phyloP scores from a whole-genome alignment of 1,140 invertebrate genomes.

The Papilio xuthus region DNA sequence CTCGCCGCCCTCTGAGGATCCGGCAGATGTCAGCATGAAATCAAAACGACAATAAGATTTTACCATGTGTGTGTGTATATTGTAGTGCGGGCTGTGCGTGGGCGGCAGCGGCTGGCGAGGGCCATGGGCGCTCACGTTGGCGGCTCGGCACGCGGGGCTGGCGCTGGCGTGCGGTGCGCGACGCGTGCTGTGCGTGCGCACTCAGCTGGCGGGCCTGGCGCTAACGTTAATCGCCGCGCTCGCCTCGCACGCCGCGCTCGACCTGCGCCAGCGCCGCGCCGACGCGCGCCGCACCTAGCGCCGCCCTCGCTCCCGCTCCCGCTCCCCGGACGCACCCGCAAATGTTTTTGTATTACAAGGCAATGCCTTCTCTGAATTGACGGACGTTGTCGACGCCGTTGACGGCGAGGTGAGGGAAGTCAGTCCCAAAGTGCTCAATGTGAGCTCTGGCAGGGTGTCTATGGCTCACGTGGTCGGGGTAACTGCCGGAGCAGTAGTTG shows the following conservation, averaged over 20 bases:
- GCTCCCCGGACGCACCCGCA: neutral
- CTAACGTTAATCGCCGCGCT: conserved; percentile 62
- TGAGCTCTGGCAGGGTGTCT: neutral
- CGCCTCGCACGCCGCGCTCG: conserved; percentile 62
- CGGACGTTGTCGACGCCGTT: neutral
- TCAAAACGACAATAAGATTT: too few species aligned
- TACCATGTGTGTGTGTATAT: too few species aligned
- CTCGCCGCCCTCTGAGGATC: too few species aligned
- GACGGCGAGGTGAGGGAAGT: neutral
- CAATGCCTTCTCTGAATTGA: neutral
- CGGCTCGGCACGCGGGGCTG: conserved; percentile 65
- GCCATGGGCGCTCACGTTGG: conserved; percentile 63
- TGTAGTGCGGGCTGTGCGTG: conserved; percentile 64
- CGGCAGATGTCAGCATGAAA: too few species aligned
- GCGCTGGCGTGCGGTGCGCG: conserved; percentile 67
- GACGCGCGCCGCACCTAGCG: conserved; percentile 67
- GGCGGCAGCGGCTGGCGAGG: conserved; percentile 74
- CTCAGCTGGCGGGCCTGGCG: conserved; percentile 63
- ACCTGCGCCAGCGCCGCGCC: conserved; percentile 54
- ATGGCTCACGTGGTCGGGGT: neutral
- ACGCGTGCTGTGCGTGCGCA: conserved; percentile 63
- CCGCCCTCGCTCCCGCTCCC: neutral
- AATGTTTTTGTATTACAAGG: neutral
- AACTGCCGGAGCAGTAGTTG: neutral
- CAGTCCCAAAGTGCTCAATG: neutral